Base-by-base conservation (phyloP, 64 coral and sea anemone species). In the Porites lutea region DNA sequence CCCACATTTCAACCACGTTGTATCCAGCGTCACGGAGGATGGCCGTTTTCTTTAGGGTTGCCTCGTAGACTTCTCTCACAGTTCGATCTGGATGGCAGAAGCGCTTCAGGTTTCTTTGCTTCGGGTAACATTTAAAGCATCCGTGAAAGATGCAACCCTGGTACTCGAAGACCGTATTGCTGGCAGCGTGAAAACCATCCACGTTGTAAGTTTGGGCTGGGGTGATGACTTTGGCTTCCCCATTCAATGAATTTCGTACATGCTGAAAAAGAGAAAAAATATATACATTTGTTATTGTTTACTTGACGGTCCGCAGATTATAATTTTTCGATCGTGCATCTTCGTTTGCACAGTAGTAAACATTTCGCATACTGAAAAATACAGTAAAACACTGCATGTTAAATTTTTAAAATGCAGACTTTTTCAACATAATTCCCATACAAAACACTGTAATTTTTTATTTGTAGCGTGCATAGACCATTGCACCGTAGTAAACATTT, bases 1-100 rank as follows among this genome's bases (percentile, higher is more conserved):
- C 82, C 82, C 82, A 86, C 63, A 86, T 70, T 8, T 48, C 44
- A 2, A 70, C 82, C 3, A 86, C 63, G 1, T n/a, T 1, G 58
- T 65, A 67, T 1, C 14, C 62, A 0, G 4, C 5, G 12, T 43
- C 50, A 3, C 65, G 62, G 3, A 69, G 48, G 14, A 48, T 6
- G 9, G 23, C 14, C 14, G 18, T 3, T 15, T 14, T 49, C 12
- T 22, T 3, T n/a, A 51, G 44, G 1, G 75, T 78, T 9, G 3
- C 4, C 2, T 52, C 3, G 4, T 18, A 78, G 6, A 16, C 19
- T 4, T 78, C 47, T 0, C 3, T 0, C 0, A 70, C 5, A 16
- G 8, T 16, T 5, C 64, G 64, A 3, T 16, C 64, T 0, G n/a
- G 18, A 16, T 16, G 3, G 22, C 67, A n/a, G 0, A 11, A 16